A percentile compares a stretch with the other conserved stretches of the same genome.
phyloP scores from a whole-genome alignment of 2,797 vertebrate species.

The Trachurus trachurus region DNA sequence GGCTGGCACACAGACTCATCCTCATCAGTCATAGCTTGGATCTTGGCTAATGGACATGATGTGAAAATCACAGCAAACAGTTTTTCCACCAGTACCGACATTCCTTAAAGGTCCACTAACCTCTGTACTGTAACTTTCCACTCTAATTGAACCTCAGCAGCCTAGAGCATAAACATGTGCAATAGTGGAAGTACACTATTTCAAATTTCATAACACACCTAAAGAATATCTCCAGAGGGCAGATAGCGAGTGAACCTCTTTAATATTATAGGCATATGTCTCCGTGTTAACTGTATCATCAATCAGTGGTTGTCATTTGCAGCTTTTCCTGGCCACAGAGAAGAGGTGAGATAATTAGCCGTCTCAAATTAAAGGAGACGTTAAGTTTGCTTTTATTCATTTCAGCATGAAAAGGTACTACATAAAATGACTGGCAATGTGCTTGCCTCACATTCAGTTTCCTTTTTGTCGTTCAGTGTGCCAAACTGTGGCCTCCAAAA shows the following conservation, averaged over 20 bases:
- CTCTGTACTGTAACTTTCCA: constrained; percentile 36
- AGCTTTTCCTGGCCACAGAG: constrained; percentile 48
- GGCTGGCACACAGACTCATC: constrained; percentile 3
- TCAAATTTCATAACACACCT: constrained; percentile 20
- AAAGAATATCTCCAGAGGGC: constrained; percentile 35
- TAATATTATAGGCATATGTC: constrained; percentile 51
- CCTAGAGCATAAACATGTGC: constrained; percentile 44
- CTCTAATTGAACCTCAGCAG: constrained; percentile 17
- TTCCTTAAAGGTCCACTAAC: constrained; percentile 16
- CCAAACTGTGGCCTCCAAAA: background rate
- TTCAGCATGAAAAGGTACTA: constrained; percentile 27
- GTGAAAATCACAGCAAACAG: constrained; percentile 16
- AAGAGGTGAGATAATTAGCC: constrained; percentile 57
- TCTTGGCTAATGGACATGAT: constrained; percentile 16
- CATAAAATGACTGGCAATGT: background rate
- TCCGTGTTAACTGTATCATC: constrained; percentile 61
- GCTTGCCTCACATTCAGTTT: constrained; percentile 7
- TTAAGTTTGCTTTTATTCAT: constrained; percentile 60
- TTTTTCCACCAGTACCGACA: constrained; percentile 22
- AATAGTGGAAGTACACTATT: constrained; percentile 1
- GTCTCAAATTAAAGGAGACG: constrained; percentile 50
- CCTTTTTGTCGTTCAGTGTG: background rate
- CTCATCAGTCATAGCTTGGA: constrained; percentile 24
- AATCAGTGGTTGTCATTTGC: constrained; percentile 56
- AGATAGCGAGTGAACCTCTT: constrained; percentile 35